Base-by-base conservation (phyloP, 2,888 invertebrate species). In the Chymomyza amoena region DNA sequence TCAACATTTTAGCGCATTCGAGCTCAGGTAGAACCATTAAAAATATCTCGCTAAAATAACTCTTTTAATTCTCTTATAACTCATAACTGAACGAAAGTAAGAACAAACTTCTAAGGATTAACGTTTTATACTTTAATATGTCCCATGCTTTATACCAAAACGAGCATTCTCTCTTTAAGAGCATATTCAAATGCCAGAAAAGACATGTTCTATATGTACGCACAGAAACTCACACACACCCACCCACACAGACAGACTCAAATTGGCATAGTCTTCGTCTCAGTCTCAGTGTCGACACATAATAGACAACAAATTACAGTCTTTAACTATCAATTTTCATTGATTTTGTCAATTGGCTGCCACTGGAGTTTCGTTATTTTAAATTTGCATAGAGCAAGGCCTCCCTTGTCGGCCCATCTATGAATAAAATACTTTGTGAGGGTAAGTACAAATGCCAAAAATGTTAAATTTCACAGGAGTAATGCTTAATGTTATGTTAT, bases 341-440 rank as follows among this genome's bases (percentile, higher is more conserved):
- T 72, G 77, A 77, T 76, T 72, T 76, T 70, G 76, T 72, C 72
- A 76, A 76, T 79, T 66, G 68, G 54, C 20, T 54, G 59, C 59
- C 51, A 67, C 67, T 25, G 64, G 54, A 78, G 75, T 79, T 79
- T 76, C 57, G n/a, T 25, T 64, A 67, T 60, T 78, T 78, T 67
- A 61, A 59, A 68, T 72, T 64, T 56, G 28, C 59, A 68, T 67
- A 60, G 16, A 52, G 25, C 25, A 57, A 2, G 4, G 39, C 39
- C 39, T 45, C 39, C 39, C 39, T 45, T 13, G 13, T 45, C 13
- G 13, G 10, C 39, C 39, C 39, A 45, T 4, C 39, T 4, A 13
- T 13, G 39, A 13, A 10, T 4, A 4, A 45, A 45, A 13, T 45
- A 4, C 39, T 10, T 45, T 45, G 7, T 5, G 13, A 13, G 39